Percentiles rank a stretch among this genome's conserved stretches.
Conservation (phyloP, 2,888 invertebrate species). For the Plebejus anna region DNA sequence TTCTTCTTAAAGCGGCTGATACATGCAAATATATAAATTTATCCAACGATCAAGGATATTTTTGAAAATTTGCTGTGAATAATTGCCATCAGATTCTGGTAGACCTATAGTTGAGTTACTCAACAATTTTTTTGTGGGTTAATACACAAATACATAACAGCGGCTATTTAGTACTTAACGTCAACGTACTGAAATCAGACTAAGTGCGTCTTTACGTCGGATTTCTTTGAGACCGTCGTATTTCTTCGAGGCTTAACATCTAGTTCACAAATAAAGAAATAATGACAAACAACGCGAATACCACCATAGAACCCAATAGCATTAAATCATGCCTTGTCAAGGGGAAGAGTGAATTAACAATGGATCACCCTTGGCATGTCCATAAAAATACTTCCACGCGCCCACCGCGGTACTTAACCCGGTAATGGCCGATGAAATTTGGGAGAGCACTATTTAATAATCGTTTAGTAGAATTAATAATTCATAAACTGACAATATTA, state of each 20-base stretch:
- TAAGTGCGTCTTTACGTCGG: too few species aligned
- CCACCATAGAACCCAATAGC: conserved; percentile 43
- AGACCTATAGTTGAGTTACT: neutral
- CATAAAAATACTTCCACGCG: conserved; percentile 72
- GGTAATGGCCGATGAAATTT: conserved; percentile 40
- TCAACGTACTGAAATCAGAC: too few species aligned
- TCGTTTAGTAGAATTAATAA: conserved; percentile 14
- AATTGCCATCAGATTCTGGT: too few species aligned
- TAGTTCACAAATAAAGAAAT: neutral
- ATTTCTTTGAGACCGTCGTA: too few species aligned
- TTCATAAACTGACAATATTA: conserved; percentile 8
- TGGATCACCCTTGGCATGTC: conserved; percentile 50
- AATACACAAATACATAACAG: too few species aligned
- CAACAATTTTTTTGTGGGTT: neutral
- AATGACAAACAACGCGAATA: neutral
- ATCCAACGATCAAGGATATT: too few species aligned
- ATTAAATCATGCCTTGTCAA: conserved; percentile 66
- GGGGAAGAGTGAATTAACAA: conserved; percentile 43
- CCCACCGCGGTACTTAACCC: conserved; percentile 56
- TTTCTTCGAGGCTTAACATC: neutral
- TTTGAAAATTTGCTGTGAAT: too few species aligned
- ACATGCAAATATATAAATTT: too few species aligned
- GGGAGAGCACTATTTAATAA: conserved; percentile 28
- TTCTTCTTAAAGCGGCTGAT: too few species aligned
- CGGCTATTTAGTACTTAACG: too few species aligned